A percentile compares a stretch with the other conserved stretches of the same genome.
Evolutionary conservation across 2,113 vertebrate species (phyloP).

Genomic region (Protobothrops flavoviridis): DNA sequence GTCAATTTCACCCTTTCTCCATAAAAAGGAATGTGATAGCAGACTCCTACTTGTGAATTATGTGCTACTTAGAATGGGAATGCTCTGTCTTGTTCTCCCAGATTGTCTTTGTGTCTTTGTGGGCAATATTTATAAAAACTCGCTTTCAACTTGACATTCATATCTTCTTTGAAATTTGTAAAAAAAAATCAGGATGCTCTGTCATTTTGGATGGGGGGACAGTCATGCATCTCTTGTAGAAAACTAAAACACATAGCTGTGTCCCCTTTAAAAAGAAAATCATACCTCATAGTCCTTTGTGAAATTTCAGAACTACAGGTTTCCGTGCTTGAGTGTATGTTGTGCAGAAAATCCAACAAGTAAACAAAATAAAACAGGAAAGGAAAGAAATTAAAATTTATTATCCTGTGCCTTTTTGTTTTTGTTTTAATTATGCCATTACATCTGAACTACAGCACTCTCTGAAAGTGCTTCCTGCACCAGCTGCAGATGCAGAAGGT

Average conservation of each 20-base stretch:
- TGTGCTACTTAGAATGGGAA: conserved; percentile 8
- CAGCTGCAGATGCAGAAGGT: not conserved
- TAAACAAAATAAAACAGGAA: not conserved
- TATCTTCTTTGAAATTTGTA: conserved; percentile 16
- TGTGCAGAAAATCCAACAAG: not conserved
- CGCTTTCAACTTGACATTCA: not conserved
- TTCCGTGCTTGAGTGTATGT: not conserved
- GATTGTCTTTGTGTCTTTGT: not conserved
- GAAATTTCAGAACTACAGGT: not conserved
- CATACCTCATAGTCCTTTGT: not conserved
- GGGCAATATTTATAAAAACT: not conserved
- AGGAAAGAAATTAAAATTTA: not conserved
- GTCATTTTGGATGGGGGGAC: not conserved
- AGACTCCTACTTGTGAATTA: not conserved
- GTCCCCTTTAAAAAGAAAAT: not conserved
- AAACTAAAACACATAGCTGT: not conserved
- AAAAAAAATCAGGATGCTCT: not conserved
- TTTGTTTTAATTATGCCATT: not conserved
- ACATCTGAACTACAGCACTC: not conserved
- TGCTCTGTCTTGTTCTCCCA: not conserved
- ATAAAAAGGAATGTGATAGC: conserved; percentile 8
- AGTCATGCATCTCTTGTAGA: not conserved
- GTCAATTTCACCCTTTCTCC: not conserved
- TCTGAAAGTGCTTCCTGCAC: not conserved
- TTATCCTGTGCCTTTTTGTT: not conserved